Conservation (phyloP, 2,113 vertebrate species). For the Peromyscus leucopus region DNA sequence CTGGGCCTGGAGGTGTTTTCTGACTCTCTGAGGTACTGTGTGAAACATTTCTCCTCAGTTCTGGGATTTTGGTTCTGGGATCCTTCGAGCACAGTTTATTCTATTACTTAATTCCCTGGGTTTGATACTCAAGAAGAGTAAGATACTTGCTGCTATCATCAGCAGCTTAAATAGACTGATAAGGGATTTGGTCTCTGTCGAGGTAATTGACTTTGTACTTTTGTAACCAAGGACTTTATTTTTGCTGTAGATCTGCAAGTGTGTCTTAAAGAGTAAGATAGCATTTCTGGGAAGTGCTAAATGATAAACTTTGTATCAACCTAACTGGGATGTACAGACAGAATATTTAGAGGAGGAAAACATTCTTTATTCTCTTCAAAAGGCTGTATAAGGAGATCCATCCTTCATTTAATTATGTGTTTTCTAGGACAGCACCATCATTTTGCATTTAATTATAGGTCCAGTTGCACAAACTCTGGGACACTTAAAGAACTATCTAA, state of each 20-base stretch:
- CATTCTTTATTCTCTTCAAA: constrained; percentile 40
- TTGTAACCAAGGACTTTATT: background rate
- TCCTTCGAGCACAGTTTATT: background rate
- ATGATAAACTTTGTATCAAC: constrained; percentile 13
- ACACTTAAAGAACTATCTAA: constrained; percentile 48
- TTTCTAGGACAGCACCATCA: constrained; percentile 12
- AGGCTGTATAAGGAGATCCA: background rate
- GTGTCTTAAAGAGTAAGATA: constrained; percentile 31
- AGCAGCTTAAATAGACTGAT: background rate
- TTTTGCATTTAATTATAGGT: constrained; percentile 57
- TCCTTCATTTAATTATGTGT: constrained; percentile 1
- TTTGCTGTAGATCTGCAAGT: background rate
- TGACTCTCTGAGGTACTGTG: background rate
- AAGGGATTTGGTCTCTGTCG: background rate
- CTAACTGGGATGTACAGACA: background rate
- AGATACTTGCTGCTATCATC: background rate
- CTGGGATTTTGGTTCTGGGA: background rate
- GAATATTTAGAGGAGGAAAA: background rate
- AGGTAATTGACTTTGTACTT: constrained; percentile 37
- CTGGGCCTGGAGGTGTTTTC: background rate
- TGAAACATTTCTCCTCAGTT: background rate
- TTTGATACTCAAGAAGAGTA: background rate
- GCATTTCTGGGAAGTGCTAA: constrained; percentile 35
- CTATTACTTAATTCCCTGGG: background rate
- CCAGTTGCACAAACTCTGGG: constrained; percentile 41